A percentile compares a stretch with the other conserved stretches of the same genome.
Conservation (phyloP, 1,140 invertebrate genomes). For the Caenorhabditis remanei region DNA sequence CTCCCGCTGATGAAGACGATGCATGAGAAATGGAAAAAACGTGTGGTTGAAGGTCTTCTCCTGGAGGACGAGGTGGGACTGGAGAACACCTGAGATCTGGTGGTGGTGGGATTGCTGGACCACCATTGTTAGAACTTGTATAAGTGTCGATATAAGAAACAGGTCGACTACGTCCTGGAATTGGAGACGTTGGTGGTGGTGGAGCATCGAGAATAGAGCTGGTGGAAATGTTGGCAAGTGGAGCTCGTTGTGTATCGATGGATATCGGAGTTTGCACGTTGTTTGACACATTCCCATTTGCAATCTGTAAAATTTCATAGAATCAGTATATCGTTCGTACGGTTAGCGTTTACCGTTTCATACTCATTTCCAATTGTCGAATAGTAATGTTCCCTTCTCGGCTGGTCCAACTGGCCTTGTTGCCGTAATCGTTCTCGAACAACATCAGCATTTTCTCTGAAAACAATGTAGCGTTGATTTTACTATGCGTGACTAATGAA, state of each 20-base stretch:
- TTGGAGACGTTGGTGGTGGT: conserved; percentile 62
- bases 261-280: neutral
- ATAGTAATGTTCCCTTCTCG: conserved; percentile 64
- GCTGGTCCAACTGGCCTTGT: conserved; percentile 55
- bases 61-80: conserved; percentile 26
- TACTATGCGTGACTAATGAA: conserved; percentile 28
- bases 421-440: conserved; percentile 59
- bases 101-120: conserved; percentile 1
- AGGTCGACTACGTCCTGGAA: conserved; percentile 60
- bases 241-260: neutral
- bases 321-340: neutral
- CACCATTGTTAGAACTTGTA: neutral
- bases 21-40: conserved; percentile 25
- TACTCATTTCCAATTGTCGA: conserved; percentile 65
- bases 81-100: conserved; percentile 8
- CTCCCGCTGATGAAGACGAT: neutral
- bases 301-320: neutral
- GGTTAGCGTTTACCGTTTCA: conserved; percentile 40
- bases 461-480: neutral
- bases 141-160: conserved; percentile 25
- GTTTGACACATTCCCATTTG: conserved; percentile 16
- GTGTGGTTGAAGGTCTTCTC: conserved; percentile 29
- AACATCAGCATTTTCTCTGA: conserved; percentile 23
- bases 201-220: conserved; percentile 53
- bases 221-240: conserved; percentile 1